A percentile compares a stretch with the other conserved stretches of the same genome.
phyloP scores from a whole-genome alignment of 2,797 vertebrate species.

The Chloroceryle amazona region DNA sequence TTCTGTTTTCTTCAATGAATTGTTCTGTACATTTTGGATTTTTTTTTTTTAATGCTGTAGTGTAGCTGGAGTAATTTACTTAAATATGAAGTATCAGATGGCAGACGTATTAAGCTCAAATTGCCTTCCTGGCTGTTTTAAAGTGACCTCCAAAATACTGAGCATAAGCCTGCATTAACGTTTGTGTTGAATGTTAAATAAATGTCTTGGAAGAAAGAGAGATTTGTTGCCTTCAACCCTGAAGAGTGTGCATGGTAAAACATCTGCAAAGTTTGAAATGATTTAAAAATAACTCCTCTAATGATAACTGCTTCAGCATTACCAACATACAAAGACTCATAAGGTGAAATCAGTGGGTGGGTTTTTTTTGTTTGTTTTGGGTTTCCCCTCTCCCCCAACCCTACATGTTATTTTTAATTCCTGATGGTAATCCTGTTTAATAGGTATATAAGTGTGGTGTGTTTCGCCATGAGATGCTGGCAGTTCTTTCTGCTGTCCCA shows the following conservation, averaged over 20 bases:
- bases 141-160: background rate
- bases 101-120: background rate
- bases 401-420: slow-evolving; percentile 62
- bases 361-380: no score
- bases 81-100: background rate
- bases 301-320: background rate
- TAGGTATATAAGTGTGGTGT: slow-evolving; percentile 13
- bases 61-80: background rate
- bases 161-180: background rate
- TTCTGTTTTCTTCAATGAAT: background rate
- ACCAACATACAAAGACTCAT: background rate
- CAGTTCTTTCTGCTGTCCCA: slow-evolving; percentile 42
- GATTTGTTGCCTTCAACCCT: background rate
- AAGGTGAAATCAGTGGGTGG: background rate
- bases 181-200: background rate
- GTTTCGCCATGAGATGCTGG: slow-evolving; percentile 43
- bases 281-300: background rate
- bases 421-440: slow-evolving; percentile 61
- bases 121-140: background rate
- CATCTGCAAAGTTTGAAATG: background rate
- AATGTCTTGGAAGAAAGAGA: background rate
- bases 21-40: background rate
- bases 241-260: background rate
- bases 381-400: background rate
- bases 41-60: background rate